These are phyloP conservation scores for Porites lobata DNA, from an alignment of 92 coral and sea anemone genomes.

Conservation along the genomic window DNA sequence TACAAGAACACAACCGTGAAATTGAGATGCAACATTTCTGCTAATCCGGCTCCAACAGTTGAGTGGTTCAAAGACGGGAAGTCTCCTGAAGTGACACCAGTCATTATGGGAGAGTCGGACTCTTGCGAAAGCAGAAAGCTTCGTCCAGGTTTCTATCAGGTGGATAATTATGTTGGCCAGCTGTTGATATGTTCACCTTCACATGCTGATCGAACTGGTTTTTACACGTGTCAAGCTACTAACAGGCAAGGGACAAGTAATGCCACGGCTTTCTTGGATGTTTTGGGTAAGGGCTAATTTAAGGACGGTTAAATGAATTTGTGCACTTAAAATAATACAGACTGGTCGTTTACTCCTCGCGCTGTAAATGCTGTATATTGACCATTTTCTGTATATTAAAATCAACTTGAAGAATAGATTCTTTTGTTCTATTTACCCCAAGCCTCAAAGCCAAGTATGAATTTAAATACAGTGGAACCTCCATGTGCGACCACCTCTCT, in stretches of 20 bases:
- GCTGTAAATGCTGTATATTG: no score
- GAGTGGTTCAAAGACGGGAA: conserved; percentile 2
- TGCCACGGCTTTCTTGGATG: conserved; percentile 48
- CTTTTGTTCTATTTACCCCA: no score
- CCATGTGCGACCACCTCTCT: no score
- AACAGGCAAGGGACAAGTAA: conserved; percentile 30
- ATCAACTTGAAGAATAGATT: no score
- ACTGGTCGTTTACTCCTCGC: no score
- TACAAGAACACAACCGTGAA: background rate
- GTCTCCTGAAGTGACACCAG: background rate
- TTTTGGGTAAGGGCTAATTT: conserved; percentile 21
- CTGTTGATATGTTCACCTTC: conserved; percentile 36
- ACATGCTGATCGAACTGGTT: conserved; percentile 12
- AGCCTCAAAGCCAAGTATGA: no score
- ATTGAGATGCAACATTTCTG: conserved; percentile 14
- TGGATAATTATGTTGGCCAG: background rate
- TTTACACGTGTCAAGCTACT: conserved; percentile 33
- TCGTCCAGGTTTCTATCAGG: background rate
- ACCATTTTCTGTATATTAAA: no score
- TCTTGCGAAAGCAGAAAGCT: background rate
- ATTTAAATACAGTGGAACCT: no score
- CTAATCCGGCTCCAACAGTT: conserved; percentile 22
- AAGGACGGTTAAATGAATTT: no score
- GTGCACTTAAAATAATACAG: no score
- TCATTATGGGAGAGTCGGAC: background rate